phyloP scores from a whole-genome alignment of 2,797 vertebrate species.

The Lithobates sylvaticus region DNA sequence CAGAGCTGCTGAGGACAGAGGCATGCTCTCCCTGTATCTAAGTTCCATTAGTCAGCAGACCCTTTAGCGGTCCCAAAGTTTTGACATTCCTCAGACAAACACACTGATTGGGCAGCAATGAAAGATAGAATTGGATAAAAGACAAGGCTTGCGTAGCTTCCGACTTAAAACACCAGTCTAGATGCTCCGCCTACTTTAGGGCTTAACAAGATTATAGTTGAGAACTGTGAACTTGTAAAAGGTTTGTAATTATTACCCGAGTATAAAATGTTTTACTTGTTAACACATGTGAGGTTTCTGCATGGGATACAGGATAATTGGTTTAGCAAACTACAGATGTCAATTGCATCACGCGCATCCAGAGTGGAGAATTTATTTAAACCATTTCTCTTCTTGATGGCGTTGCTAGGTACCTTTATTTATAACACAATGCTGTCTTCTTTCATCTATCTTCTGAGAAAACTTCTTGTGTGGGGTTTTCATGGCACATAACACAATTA shows the following conservation, averaged over 20 bases:
- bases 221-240: neutral
- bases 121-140: neutral
- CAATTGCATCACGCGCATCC: neutral
- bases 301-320: neutral
- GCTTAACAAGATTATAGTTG: neutral
- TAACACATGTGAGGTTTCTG: neutral
- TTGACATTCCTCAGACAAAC: no score
- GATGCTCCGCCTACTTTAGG: neutral
- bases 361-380: neutral
- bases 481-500: neutral
- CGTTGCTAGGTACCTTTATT: constrained; percentile 8
- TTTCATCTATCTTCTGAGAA: neutral
- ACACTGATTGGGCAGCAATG: no score
- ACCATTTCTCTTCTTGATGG: constrained; percentile 4
- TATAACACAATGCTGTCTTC: neutral
- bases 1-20: no score
- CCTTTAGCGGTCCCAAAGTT: no score
- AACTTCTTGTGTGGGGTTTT: constrained; percentile 23
- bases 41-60: no score
- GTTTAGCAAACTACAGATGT: neutral
- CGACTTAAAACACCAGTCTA: neutral
- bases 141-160: neutral
- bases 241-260: neutral
- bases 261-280: neutral
- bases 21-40: no score